Evolutionary conservation across 2,888 invertebrate species (phyloP).

Genomic region (Amaurobius ferox): DNA sequence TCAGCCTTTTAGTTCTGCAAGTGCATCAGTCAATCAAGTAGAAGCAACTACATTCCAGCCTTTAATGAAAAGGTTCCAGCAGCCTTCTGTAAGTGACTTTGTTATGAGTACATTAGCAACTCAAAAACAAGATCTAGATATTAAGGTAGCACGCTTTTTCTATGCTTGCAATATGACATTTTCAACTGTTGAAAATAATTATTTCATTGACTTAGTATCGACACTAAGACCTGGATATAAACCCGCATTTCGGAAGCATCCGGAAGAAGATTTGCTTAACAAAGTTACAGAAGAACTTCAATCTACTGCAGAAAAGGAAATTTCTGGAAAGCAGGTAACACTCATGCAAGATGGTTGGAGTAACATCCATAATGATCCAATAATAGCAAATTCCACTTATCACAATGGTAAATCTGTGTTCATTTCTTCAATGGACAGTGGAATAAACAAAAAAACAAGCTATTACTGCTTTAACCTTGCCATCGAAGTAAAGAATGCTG

Average conservation of each 20-base stretch:
- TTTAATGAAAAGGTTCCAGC: not conserved
- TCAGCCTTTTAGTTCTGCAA: no score
- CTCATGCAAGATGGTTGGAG: no score
- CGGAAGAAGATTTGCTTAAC: constrained; percentile 3
- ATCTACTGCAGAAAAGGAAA: constrained; percentile 17
- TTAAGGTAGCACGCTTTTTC: constrained; percentile 16
- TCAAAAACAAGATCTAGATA: constrained; percentile 24
- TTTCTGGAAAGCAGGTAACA: not conserved
- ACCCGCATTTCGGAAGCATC: not conserved
- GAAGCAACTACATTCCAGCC: not conserved
- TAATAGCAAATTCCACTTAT: no score
- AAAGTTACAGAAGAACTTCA: constrained; percentile 17
- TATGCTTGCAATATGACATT: constrained; percentile 20
- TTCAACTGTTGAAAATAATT: constrained; percentile 10
- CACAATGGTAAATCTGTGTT: constrained; percentile 14
- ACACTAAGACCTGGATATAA: constrained; percentile 4
- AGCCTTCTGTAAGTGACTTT: constrained; percentile 11
- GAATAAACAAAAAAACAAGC: constrained; percentile 24
- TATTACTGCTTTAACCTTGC: constrained; percentile 18
- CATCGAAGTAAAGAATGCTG: constrained; percentile 14
- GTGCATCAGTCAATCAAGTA: not conserved
- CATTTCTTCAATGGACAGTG: constrained; percentile 13
- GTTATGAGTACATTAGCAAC: not conserved
- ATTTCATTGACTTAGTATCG: constrained; percentile 13
- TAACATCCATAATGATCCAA: no score